Evolutionary conservation across 2,888 invertebrate species (phyloP).

Genomic region (Lacanobia wlatinum): DNA sequence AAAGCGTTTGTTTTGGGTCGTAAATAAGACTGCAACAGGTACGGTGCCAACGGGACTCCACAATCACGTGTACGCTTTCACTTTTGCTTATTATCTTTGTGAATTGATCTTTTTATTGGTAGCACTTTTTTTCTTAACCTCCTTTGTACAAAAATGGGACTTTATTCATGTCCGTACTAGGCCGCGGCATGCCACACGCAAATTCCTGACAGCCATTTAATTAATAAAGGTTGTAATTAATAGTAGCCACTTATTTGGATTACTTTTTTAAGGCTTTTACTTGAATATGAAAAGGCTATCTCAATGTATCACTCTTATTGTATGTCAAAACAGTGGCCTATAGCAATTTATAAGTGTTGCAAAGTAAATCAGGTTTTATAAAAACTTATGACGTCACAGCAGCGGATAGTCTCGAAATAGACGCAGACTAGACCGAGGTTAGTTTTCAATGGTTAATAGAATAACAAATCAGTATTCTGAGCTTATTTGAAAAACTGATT

Average conservation of each 20-base stretch:
- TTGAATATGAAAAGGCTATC: conserved; percentile 60
- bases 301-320: conserved; percentile 57
- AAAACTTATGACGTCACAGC: conserved; percentile 39
- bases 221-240: conserved; percentile 64
- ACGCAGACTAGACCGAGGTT: conserved; percentile 36
- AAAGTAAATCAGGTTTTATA: conserved; percentile 31
- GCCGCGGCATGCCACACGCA: conserved; percentile 63
- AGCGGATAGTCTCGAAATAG: conserved; percentile 43
- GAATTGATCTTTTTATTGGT: conserved; percentile 79
- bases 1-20: conserved; percentile 91
- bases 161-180: conserved; percentile 48
- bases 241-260: conserved; percentile 64
- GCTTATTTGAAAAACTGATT: background rate
- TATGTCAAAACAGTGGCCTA: conserved; percentile 51
- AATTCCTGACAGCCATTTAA: conserved; percentile 61
- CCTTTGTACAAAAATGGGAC: conserved; percentile 42
- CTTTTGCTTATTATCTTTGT: conserved; percentile 86
- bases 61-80: conserved; percentile 88
- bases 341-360: conserved; percentile 37
- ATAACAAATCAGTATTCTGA: conserved; percentile 27
- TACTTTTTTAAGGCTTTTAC: conserved; percentile 65
- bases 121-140: conserved; percentile 52
- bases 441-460: conserved; percentile 38
- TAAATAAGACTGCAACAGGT: conserved; percentile 91
- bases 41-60: conserved; percentile 87